Evolutionary conservation across 1,140 invertebrate species (phyloP).

Genomic region (Panagrolaimus sp.): DNA sequence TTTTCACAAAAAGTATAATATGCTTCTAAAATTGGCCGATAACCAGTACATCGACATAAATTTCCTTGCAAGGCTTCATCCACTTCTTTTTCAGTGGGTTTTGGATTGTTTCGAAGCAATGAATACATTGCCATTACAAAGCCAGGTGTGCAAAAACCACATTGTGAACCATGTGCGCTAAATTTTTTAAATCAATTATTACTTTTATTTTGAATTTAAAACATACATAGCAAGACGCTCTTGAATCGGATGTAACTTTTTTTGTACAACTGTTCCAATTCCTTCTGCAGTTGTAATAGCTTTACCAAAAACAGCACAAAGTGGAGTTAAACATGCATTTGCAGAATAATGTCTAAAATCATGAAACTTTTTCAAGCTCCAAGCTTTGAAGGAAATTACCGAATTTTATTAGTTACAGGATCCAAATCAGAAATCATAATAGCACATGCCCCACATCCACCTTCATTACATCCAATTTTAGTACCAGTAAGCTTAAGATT

Average conservation of each 20-base stretch:
- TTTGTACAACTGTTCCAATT: slow-evolving; percentile 65
- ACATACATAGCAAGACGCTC: slow-evolving; percentile 71
- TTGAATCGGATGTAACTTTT: slow-evolving; percentile 75
- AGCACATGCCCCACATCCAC: slow-evolving; percentile 85
- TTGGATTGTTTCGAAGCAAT: slow-evolving; percentile 68
- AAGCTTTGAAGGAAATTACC: slow-evolving; percentile 52
- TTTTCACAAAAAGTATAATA: slow-evolving; percentile 69
- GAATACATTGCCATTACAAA: slow-evolving; percentile 92
- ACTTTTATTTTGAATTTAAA: not conserved
- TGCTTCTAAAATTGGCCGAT: slow-evolving; percentile 80
- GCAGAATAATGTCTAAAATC: slow-evolving; percentile 75
- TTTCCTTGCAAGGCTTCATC: slow-evolving; percentile 81
- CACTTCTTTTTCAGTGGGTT: slow-evolving; percentile 67
- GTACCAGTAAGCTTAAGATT: slow-evolving; percentile 77
- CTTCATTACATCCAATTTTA: slow-evolving; percentile 84
- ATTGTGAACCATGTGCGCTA: slow-evolving; percentile 76
- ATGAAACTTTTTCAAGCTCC: too few relatives aligned
- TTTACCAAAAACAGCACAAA: slow-evolving; percentile 75
- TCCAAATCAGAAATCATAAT: slow-evolving; percentile 80
- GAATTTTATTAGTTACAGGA: slow-evolving; percentile 64
- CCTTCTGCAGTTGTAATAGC: slow-evolving; percentile 82
- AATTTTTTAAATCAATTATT: slow-evolving; percentile 13
- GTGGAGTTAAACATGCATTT: slow-evolving; percentile 78
- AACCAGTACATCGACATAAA: slow-evolving; percentile 81
- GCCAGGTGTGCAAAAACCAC: slow-evolving; percentile 82